Conservation (phyloP, 2,888 invertebrate genomes). For the Ptychoptera albimana region DNA sequence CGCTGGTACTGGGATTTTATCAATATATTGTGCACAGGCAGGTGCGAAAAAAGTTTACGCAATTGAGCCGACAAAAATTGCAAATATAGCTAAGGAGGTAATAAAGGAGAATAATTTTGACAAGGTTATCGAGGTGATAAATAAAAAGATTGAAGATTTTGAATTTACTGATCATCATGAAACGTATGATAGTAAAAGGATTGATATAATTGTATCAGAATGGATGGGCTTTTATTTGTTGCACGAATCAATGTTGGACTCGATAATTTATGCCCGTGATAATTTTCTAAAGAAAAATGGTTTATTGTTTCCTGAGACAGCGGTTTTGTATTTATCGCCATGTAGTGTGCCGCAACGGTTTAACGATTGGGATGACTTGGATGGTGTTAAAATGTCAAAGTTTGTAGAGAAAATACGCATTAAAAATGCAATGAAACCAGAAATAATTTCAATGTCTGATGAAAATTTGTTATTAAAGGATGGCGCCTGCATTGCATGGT, state of each 20-base stretch:
- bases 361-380: conserved; percentile 62
- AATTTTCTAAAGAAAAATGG: conserved; percentile 59
- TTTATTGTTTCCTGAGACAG: conserved; percentile 55
- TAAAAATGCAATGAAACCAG: conserved; percentile 47
- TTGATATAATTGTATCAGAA: conserved; percentile 85
- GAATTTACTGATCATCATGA: conserved; percentile 60
- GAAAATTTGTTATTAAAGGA: conserved; percentile 44
- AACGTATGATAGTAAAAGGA: conserved; percentile 42
- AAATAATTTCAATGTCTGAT: conserved; percentile 25
- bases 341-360: conserved; percentile 39
- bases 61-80: conserved; percentile 63
- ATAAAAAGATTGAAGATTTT: conserved; percentile 31
- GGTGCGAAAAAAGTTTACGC: conserved; percentile 81
- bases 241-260: conserved; percentile 91
- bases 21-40: conserved; percentile 72
- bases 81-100: conserved; percentile 44
- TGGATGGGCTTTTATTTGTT: conserved; percentile 97
- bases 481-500: conserved; percentile 46
- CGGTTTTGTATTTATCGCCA: conserved; percentile 36
- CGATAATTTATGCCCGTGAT: conserved; percentile 69
- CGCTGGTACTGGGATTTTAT: conserved; percentile 76
- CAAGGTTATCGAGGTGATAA: conserved; percentile 50
- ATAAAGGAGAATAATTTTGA: conserved; percentile 54
- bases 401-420: conserved; percentile 46
- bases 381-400: conserved; percentile 60